These are phyloP conservation scores for Drosophila meridiana DNA, from an alignment of 2,888 invertebrate genomes.

Conservation along the genomic window DNA sequence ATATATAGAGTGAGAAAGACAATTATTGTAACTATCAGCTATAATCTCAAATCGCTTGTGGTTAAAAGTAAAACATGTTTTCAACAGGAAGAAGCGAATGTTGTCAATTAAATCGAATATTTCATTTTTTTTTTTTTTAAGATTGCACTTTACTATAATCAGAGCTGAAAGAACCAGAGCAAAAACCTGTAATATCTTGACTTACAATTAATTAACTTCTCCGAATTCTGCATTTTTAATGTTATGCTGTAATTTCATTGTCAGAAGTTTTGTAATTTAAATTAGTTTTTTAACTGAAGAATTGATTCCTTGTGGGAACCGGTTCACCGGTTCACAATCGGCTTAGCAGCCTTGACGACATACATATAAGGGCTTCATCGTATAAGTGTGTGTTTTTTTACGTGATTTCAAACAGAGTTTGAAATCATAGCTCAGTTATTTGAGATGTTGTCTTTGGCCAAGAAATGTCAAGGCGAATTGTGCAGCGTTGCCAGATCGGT, in stretches of 20 bases:
- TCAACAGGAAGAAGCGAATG: conserved; percentile 4
- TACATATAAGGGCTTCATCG: conserved; percentile 1
- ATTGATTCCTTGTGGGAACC: background rate
- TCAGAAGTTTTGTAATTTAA: conserved; percentile 1
- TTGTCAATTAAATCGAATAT: conserved; percentile 1
- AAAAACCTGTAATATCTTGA: background rate
- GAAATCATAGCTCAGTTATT: conserved; percentile 9
- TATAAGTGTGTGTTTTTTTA: background rate
- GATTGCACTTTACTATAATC: conserved; percentile 1
- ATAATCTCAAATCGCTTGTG: conserved; percentile 5
- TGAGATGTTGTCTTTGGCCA: conserved; percentile 23
- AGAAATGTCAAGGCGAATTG: conserved; percentile 49
- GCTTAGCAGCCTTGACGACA: background rate
- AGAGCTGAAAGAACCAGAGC: background rate
- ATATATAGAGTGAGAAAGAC: background rate
- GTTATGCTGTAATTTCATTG: background rate
- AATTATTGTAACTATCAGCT: conserved; percentile 13
- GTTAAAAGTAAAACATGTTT: conserved; percentile 6
- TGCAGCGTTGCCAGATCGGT: conserved; percentile 27
- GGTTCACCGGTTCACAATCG: conserved; percentile 1
- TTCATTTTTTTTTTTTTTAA: background rate
- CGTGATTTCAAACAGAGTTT: conserved; percentile 9
- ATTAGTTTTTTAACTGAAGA: background rate
- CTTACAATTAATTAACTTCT: background rate
- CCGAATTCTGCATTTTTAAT: background rate